Evolutionary conservation across 2,797 vertebrate species (phyloP), one percentile per base, ranked within the genome.

Genomic region (Scleropages formosus): DNA sequence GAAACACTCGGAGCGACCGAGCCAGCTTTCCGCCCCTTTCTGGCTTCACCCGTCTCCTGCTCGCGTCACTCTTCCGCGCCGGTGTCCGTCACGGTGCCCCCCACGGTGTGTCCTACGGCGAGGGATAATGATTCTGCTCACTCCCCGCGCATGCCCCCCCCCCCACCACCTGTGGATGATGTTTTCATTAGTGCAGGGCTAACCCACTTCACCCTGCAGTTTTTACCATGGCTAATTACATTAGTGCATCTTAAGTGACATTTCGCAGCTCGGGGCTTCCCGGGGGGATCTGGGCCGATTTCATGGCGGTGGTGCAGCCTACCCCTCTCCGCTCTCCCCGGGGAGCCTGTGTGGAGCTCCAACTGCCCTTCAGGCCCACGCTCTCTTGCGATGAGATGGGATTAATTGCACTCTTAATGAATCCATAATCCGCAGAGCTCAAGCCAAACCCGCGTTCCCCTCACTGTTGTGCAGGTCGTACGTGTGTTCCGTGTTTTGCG

Each of bases 101-200:
- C 1, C 64, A 31, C 13, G 20, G 46, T 24, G 20, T 63, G 44
- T 15, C 49, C 12, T 46, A 0, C 12, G 7, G 46, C 26, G 20
- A 46, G 18, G 4, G 18, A 7, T 6, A 24, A 13, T 47, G 11
- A 39, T 18, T 24, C n/a, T 51, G 60, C 47, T 4, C 51, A 22
- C 31, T 4, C 51, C 22, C 31, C 46, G 4, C 22, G n/a, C 26
- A 4, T 26, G 49, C 10, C 20, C 44, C 49, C 22, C 4, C 11
- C 46, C 16, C n/a, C 39, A 31, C 46, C n/a, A 16, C 69, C 51
- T 18, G 15, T 10, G 10, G 61, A 44, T 27, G 66, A 76, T 10
- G 22, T 75, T 44, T 70, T 76, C 66, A 76, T 76, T 70, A 76
- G 24, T 58, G 16, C 58, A 13, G 44, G n/a, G 53, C 13, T 75